Evolutionary conservation across 1,140 invertebrate species (phyloP).

Genomic region (Bilobella aurantiaca): DNA sequence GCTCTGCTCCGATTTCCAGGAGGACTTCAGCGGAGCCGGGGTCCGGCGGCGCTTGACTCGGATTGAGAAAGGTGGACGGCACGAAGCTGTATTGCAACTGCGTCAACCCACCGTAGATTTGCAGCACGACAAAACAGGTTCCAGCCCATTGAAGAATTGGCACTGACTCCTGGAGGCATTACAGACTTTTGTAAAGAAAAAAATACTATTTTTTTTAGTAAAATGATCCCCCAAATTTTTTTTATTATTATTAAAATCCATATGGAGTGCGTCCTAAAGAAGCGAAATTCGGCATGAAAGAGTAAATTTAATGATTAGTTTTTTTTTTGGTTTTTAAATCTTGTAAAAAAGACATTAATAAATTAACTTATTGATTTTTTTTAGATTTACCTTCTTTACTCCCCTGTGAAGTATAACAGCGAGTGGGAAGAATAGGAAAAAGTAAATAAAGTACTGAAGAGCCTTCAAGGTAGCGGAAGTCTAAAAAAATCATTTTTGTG

Average conservation of each 20-base stretch:
- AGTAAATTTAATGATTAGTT: background rate
- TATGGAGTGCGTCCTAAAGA: background rate
- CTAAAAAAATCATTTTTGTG: background rate
- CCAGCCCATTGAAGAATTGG: background rate
- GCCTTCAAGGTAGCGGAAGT: background rate
- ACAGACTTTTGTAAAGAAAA: too few relatives aligned
- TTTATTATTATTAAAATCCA: too few relatives aligned
- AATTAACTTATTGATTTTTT: background rate
- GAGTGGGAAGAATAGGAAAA: constrained; percentile 4
- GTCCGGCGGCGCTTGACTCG: background rate
- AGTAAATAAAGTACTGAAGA: constrained; percentile 7
- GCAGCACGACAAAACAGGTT: background rate
- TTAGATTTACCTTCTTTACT: constrained; percentile 6
- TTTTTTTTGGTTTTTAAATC: background rate
- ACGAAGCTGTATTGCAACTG: background rate
- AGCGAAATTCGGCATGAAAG: background rate
- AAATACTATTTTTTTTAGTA: too few relatives aligned
- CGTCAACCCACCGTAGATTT: background rate
- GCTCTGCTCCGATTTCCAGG: background rate
- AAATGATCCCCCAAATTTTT: too few relatives aligned
- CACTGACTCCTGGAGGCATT: constrained; percentile 6
- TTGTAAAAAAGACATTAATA: too few relatives aligned
- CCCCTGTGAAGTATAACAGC: background rate
- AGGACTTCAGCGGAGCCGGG: background rate
- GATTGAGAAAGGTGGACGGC: background rate